Percentiles rank a stretch among this genome's conserved stretches.
These are phyloP conservation scores for Lycia hirtaria DNA, from an alignment of 2,888 invertebrate species.

Conservation along the genomic window DNA sequence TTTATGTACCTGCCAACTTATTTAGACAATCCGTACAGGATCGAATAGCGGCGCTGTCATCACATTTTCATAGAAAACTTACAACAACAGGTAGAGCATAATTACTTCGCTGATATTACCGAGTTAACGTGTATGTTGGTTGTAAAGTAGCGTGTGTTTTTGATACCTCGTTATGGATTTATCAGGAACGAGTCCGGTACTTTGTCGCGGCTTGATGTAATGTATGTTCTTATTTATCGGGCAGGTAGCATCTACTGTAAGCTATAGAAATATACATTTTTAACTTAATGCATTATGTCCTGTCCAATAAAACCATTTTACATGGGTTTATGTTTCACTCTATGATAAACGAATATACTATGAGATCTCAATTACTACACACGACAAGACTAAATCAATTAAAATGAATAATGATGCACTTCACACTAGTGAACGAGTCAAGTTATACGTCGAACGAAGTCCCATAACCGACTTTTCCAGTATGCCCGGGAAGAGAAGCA, in stretches of 20 bases:
- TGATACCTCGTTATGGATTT: constrained; percentile 36
- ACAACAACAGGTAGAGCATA: not conserved
- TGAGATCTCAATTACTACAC: no score
- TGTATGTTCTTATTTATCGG: constrained; percentile 11
- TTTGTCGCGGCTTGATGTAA: constrained; percentile 26
- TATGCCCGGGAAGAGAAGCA: no score
- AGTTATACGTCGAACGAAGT: no score
- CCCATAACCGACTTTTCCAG: no score
- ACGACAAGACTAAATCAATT: no score
- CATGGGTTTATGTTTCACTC: no score
- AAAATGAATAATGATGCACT: no score
- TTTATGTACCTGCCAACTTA: constrained; percentile 25
- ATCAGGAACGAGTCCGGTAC: constrained; percentile 29
- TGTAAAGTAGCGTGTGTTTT: constrained; percentile 17
- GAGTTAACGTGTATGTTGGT: not conserved
- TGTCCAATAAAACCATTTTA: no score
- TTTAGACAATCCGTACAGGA: not conserved
- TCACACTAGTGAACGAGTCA: no score
- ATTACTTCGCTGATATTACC: not conserved
- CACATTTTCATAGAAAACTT: not conserved
- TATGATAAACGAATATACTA: no score
- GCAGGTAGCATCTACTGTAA: not conserved
- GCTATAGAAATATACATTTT: not conserved
- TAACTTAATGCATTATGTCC: not conserved
- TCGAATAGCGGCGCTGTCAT: not conserved